phyloP scores from a whole-genome alignment of 2,113 vertebrate species.

The Cyprinodon tularosa region DNA sequence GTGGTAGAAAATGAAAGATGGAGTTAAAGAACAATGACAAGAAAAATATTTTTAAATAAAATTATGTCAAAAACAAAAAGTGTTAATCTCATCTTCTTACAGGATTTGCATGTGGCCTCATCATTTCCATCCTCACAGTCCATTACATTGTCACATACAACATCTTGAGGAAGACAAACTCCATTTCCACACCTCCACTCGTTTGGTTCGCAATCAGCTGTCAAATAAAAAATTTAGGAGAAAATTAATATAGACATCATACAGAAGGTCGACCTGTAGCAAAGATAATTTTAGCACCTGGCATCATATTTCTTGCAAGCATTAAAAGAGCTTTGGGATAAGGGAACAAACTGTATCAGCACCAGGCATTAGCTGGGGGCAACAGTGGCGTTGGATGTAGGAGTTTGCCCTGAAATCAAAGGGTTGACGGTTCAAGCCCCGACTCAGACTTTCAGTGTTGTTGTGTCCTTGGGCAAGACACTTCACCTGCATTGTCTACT shows the following conservation, averaged over 20 bases:
- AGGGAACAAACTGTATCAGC: background rate
- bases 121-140: slow-evolving; percentile 82
- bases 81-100: slow-evolving; percentile 54
- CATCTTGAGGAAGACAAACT: slow-evolving; percentile 67
- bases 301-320: slow-evolving; percentile 25
- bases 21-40: background rate
- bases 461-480: no score
- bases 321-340: slow-evolving; percentile 45
- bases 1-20: slow-evolving; percentile 8
- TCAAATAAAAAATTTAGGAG: background rate
- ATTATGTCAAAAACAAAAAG: no score
- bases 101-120: slow-evolving; percentile 71
- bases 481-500: no score
- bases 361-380: no score
- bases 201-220: slow-evolving; percentile 68
- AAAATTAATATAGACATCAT: background rate
- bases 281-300: slow-evolving; percentile 19
- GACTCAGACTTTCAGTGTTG: no score
- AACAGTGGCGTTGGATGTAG: no score
- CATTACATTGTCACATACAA: slow-evolving; percentile 68
- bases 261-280: slow-evolving; percentile 25
- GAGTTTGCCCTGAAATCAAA: no score
- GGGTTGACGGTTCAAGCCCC: no score
- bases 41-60: no score
- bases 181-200: slow-evolving; percentile 76